Percentiles rank a stretch among this genome's conserved stretches.
Evolutionary conservation across 2,888 invertebrate species (phyloP).

Genomic region (Abrostola triplasia): DNA sequence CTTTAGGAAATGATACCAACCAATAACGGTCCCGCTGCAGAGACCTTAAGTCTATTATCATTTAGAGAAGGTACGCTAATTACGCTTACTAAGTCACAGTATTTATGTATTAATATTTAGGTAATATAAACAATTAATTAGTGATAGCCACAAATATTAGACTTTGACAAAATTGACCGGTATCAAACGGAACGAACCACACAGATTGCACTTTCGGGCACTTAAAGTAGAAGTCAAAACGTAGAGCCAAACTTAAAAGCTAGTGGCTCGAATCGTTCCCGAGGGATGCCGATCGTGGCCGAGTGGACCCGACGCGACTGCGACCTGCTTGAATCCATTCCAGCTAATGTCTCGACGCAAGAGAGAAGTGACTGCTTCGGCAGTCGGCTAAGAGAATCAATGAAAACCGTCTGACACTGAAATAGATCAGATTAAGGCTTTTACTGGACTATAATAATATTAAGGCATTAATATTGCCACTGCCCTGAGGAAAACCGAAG

Average conservation of each 20-base stretch:
- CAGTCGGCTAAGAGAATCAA: not conserved
- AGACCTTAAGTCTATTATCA: too few relatives aligned
- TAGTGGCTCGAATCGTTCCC: slow-evolving; percentile 69
- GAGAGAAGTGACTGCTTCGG: not conserved
- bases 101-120: not conserved
- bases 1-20: too few relatives aligned
- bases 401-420: not conserved
- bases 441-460: too few relatives aligned
- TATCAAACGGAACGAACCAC: slow-evolving; percentile 54
- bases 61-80: too few relatives aligned
- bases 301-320: slow-evolving; percentile 39
- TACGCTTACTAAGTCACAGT: too few relatives aligned
- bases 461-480: too few relatives aligned
- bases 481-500: too few relatives aligned
- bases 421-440: too few relatives aligned
- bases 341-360: slow-evolving; percentile 21
- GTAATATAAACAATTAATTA: not conserved
- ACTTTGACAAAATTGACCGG: slow-evolving; percentile 16
- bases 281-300: slow-evolving; percentile 55
- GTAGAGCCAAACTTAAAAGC: slow-evolving; percentile 72
- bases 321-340: slow-evolving; percentile 7
- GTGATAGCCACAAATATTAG: not conserved
- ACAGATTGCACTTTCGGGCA: slow-evolving; percentile 72
- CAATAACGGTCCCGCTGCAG: too few relatives aligned
- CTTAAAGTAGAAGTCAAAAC: slow-evolving; percentile 72